Evolutionary conservation across 1,140 invertebrate species (phyloP).

Genomic region (Procambarus virginalis): DNA sequence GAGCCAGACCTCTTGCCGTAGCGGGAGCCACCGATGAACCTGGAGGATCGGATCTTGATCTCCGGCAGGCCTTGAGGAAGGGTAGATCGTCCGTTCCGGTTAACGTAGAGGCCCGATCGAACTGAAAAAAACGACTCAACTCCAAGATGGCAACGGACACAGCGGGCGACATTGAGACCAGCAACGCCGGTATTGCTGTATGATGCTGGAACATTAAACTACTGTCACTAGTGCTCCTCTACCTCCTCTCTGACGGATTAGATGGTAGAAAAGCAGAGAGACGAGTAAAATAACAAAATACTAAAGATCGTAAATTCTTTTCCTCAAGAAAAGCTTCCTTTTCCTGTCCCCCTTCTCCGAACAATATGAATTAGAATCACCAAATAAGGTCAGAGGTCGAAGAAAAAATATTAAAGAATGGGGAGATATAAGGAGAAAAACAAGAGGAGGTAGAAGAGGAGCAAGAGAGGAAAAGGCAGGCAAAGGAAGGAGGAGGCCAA

Average conservation of each 20-base stretch:
- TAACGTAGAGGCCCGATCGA: slow-evolving; percentile 44
- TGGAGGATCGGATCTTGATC: slow-evolving; percentile 53
- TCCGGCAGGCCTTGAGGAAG: slow-evolving; percentile 42
- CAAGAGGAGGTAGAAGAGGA: neutral
- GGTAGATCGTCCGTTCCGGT: slow-evolving; percentile 38
- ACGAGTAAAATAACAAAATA: too few species aligned
- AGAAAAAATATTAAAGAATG: neutral
- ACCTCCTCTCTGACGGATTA: too few species aligned
- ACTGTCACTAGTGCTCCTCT: too few species aligned
- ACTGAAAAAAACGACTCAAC: neutral
- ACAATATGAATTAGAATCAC: too few species aligned
- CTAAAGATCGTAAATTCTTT: too few species aligned
- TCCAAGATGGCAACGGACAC: neutral
- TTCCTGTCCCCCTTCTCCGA: too few species aligned
- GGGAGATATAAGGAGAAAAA: neutral
- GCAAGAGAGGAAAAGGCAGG: neutral
- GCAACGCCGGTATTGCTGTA: neutral
- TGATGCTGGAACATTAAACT: neutral
- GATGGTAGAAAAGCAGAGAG: too few species aligned
- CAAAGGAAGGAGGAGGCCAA: neutral
- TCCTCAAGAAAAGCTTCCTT: too few species aligned
- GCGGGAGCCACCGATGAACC: slow-evolving; percentile 53
- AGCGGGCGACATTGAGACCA: too few species aligned
- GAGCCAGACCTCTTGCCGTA: slow-evolving; percentile 50
- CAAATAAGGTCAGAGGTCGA: too few species aligned